Conservation (phyloP, 92 coral and sea anemone species). For the Meandrina meandrites region DNA sequence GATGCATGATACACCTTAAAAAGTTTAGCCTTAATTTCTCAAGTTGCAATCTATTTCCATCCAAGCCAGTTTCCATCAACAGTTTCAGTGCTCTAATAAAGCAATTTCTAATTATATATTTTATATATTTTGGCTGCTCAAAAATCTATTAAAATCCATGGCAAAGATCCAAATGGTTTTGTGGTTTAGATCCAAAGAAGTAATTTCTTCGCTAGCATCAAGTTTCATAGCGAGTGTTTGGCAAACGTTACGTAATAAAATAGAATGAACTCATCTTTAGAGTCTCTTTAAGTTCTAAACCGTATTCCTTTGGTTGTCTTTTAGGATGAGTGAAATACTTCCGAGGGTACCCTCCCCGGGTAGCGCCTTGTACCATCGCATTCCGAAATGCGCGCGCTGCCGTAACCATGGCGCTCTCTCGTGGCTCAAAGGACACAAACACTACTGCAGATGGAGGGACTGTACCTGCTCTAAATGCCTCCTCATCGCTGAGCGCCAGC, state of each 20-base stretch:
- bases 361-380: constrained; percentile 94
- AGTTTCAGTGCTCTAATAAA: no score
- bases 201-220: no score
- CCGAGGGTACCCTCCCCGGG: constrained; percentile 92
- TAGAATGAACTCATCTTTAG: neutral
- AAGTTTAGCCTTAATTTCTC: no score
- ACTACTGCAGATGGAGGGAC: constrained; percentile 93
- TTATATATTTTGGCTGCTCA: no score
- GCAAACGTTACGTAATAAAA: neutral
- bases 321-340: constrained; percentile 92
- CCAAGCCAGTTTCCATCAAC: no score
- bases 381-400: constrained; percentile 99
- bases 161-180: no score
- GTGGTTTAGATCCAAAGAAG: no score
- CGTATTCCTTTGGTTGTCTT: neutral
- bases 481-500: constrained; percentile 97
- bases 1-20: no score
- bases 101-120: no score
- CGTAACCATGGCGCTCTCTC: constrained; percentile 96
- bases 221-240: no score
- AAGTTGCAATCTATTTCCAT: no score
- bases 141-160: no score
- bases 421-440: constrained; percentile 98
- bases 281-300: neutral
- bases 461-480: constrained; percentile 96